Percentiles rank a stretch among this genome's conserved stretches.
phyloP scores from a whole-genome alignment of 1,140 invertebrate genomes.

The Arctopsyche grandis region DNA sequence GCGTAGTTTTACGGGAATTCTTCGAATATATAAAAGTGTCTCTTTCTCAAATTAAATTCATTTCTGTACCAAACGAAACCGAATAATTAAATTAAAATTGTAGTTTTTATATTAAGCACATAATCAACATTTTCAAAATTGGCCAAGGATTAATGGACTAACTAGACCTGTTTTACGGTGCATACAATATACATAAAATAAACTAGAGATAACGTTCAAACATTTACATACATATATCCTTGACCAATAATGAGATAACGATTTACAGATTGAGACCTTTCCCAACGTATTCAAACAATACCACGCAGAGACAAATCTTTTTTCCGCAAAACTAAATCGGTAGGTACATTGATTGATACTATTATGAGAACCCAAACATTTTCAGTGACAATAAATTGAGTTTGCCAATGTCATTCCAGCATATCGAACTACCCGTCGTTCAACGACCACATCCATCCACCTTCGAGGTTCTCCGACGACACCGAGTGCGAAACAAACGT shows the following conservation, averaged over 20 bases:
- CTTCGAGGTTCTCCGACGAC: slow-evolving; percentile 77
- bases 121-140: neutral
- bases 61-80: no score
- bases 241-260: slow-evolving; percentile 39
- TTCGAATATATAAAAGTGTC: neutral
- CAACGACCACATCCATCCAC: slow-evolving; percentile 79
- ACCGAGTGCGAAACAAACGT: slow-evolving; percentile 66
- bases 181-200: neutral
- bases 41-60: neutral
- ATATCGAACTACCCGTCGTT: slow-evolving; percentile 79
- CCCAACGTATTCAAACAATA: slow-evolving; percentile 55
- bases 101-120: neutral
- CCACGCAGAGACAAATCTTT: slow-evolving; percentile 52
- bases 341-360: slow-evolving; percentile 39
- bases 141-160: slow-evolving; percentile 16
- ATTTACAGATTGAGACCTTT: slow-evolving; percentile 54
- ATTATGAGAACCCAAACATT: slow-evolving; percentile 35
- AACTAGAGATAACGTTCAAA: neutral
- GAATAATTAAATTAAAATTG: neutral
- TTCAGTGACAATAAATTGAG: neutral
- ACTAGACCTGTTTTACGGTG: no score
- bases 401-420: slow-evolving; percentile 60
- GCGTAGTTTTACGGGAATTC: neutral
- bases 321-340: slow-evolving; percentile 52
- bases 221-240: slow-evolving; percentile 26